Conservation (phyloP, 2,797 vertebrate genomes). For the Buceros bicornis region DNA sequence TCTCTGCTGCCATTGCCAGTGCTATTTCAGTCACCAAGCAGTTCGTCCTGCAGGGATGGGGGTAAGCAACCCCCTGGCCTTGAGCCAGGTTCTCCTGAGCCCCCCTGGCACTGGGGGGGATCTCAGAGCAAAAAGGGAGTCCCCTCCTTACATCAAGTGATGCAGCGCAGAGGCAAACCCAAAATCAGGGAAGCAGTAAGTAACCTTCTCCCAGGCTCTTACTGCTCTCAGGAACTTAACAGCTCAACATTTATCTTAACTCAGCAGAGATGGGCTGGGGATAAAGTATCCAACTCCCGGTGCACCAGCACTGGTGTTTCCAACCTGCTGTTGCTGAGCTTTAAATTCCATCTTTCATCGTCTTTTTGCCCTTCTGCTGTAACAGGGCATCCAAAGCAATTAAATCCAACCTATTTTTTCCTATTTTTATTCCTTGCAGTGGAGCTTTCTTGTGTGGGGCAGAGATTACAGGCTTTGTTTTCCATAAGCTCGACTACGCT, state of each 20-base stretch:
- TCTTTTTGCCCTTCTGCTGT: not conserved
- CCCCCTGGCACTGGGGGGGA: not conserved
- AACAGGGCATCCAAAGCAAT: conserved; percentile 42
- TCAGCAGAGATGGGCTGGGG: conserved; percentile 43
- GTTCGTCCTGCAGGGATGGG: not conserved
- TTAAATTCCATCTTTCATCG: conserved; percentile 22
- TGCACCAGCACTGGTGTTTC: not conserved
- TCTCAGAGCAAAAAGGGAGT: not conserved
- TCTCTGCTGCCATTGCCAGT: not conserved
- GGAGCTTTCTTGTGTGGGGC: not conserved
- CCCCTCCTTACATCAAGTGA: not conserved
- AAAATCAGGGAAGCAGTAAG: not conserved
- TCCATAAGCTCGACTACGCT: not conserved
- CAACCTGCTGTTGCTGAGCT: not conserved
- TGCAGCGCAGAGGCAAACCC: not conserved
- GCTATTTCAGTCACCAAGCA: fast-evolving
- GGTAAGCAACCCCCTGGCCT: not conserved
- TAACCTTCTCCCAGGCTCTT: conserved; percentile 19
- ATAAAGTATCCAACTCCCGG: not conserved
- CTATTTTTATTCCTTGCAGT: conserved; percentile 3
- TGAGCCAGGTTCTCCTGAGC: not conserved
- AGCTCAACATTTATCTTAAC: conserved; percentile 35
- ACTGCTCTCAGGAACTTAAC: not conserved
- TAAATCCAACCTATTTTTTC: conserved; percentile 32
- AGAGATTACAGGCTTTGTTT: not conserved